Conservation (phyloP, 2,797 vertebrate species). For the Syndactyla subalaris region DNA sequence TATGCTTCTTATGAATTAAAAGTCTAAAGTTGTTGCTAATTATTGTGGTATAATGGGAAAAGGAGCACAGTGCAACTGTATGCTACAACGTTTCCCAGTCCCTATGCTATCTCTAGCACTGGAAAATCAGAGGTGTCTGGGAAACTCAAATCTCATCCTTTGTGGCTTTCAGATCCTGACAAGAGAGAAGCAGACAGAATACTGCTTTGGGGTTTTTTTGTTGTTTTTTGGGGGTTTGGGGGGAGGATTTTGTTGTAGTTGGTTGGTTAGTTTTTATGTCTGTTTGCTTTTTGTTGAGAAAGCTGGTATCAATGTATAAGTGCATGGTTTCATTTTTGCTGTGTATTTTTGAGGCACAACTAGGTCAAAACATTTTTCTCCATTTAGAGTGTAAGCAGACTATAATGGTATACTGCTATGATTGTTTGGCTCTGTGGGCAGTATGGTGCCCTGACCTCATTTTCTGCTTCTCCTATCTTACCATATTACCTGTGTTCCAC, state of each 20-base stretch:
- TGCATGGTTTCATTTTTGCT: not conserved
- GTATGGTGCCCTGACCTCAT: not conserved
- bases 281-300: not conserved
- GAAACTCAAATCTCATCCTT: not conserved
- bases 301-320: not conserved
- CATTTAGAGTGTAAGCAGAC: not conserved
- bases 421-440: not conserved
- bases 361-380: not conserved
- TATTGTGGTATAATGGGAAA: not conserved
- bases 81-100: not conserved
- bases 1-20: not conserved
- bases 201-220: not conserved
- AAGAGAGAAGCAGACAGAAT: not conserved
- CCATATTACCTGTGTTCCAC: not conserved
- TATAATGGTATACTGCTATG: not conserved
- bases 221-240: no score
- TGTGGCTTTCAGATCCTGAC: not conserved
- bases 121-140: not conserved
- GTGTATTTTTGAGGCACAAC: not conserved
- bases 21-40: not conserved
- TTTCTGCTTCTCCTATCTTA: not conserved
- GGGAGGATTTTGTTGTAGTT: no score
- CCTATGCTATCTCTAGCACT: not conserved
- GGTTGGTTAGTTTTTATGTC: not conserved
- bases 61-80: not conserved